phyloP scores from a whole-genome alignment of 2,113 vertebrate species.

The Dromaius novaehollandiae region DNA sequence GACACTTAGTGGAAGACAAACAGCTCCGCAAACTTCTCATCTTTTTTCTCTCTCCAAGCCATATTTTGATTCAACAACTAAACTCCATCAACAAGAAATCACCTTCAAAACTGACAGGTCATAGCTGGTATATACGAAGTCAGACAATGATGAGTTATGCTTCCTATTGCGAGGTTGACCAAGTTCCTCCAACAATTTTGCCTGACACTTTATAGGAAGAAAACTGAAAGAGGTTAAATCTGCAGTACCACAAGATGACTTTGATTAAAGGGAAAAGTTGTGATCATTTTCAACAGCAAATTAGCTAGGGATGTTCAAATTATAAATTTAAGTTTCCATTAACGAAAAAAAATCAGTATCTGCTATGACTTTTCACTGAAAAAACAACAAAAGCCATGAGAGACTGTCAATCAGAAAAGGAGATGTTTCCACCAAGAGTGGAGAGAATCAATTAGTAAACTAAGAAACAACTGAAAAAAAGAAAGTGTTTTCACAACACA shows the following conservation, averaged over 20 bases:
- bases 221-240: background rate
- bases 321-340: background rate
- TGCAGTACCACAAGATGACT: background rate
- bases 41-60: background rate
- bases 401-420: background rate
- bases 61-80: background rate
- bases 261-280: background rate
- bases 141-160: background rate
- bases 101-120: background rate
- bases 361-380: background rate
- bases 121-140: background rate
- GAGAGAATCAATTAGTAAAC: background rate
- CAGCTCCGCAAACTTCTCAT: rapidly evolving
- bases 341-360: background rate
- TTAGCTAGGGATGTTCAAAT: background rate
- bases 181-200: background rate
- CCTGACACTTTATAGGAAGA: background rate
- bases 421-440: background rate
- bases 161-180: background rate
- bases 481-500: background rate
- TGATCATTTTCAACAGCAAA: background rate
- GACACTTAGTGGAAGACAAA: rapidly evolving
- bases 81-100: background rate
- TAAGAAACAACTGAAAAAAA: background rate
- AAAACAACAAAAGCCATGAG: background rate